Base-by-base conservation (phyloP, 2,113 vertebrate genomes). In the Proteles cristata region DNA sequence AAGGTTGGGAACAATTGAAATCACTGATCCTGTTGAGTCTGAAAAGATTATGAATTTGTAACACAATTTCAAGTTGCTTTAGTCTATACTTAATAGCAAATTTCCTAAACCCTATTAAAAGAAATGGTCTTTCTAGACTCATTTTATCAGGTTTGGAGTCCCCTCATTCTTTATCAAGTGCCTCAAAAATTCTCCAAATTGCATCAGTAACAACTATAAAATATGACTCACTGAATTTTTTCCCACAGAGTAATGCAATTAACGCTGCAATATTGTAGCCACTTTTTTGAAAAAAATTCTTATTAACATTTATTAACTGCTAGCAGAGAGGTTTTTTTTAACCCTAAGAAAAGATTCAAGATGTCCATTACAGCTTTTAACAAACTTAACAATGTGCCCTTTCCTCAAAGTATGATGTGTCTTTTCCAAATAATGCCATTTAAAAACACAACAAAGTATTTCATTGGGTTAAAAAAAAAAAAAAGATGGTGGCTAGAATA, bases 221-320 rank as follows among this genome's bases (percentile, higher is more conserved):
- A 63, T 96, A 97, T 95, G 97, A 97, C 84, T 97, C 92, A 94
- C 8, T 87, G 77, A 19, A 88, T 86, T 93, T 97, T 94, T 66
- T 95, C 86, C 95, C 74, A 93, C 66, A 96, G 96, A 97, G 58
- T 90, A 95, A 97, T 82, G 68, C 94, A 97, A 97, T 97, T 96
- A 97, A 97, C 88, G 96, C 8, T 87, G 73, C 88, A 97, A 95
- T 97, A 94, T 55, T 93, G 84, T 83, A 93, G 53, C 31, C 35
- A 94, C 69, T 96, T 61, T 90, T 95, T 53, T n/a, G 88, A 7
- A 21, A 61, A 93, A 97, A 95, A 90, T 33, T 93, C 53, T 91
- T 97, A 96, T 96, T 96, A 97, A 96, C 86, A 93, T 94, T 94
- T 95, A 97, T 97, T 98, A 98, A 96, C 71, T 96, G 79, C 80